Percentiles rank a stretch among this genome's conserved stretches.
phyloP scores from a whole-genome alignment of 1,140 invertebrate species.

The Dryas iulia region DNA sequence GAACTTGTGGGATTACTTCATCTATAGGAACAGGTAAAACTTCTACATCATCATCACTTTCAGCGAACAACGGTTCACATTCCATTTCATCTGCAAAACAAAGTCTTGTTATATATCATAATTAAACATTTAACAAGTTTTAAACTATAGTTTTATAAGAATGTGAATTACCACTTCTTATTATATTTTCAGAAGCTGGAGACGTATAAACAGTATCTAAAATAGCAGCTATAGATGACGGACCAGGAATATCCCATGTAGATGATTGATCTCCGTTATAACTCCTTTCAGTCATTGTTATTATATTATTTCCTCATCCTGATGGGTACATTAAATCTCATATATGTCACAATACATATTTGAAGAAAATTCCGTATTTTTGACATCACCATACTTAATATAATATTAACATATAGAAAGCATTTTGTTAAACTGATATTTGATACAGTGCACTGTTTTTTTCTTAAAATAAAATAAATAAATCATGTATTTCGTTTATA shows the following conservation, averaged over 20 bases:
- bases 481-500: neutral
- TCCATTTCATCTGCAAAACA: conserved; percentile 75
- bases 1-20: conserved; percentile 39
- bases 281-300: conserved; percentile 68
- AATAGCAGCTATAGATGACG: conserved; percentile 73
- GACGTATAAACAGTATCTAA: conserved; percentile 74
- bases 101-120: neutral
- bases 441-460: neutral
- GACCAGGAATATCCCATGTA: conserved; percentile 71
- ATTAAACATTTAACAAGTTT: neutral
- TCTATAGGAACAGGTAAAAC: conserved; percentile 52
- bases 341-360: conserved; percentile 1
- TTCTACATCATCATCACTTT: conserved; percentile 77
- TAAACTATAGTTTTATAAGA: neutral
- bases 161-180: conserved; percentile 58
- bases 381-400: neutral
- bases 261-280: conserved; percentile 64
- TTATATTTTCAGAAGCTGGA: conserved; percentile 58
- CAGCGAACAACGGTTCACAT: conserved; percentile 76
- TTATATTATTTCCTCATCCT: conserved; percentile 24
- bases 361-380: neutral
- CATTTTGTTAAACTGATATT: neutral
- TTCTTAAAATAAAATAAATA: neutral
- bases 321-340: conserved; percentile 12
- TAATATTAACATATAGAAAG: neutral